Base-by-base conservation (phyloP, 2,888 invertebrate genomes). In the Oasisia sp. region DNA sequence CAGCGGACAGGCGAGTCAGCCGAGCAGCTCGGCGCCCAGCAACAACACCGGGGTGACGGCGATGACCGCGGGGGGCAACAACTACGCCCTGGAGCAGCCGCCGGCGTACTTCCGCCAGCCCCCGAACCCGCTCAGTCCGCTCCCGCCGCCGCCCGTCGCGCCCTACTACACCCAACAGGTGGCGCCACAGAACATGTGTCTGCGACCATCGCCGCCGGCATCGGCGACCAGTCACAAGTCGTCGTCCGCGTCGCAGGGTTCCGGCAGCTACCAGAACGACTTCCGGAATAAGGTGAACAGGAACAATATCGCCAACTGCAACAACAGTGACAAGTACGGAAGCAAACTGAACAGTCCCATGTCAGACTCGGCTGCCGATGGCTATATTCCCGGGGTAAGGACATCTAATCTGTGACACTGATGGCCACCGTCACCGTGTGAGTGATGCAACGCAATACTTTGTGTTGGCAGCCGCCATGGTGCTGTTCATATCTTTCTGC, bases 141-240 rank as follows among this genome's bases (percentile, higher is more conserved):
- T 93, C 12, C 93, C 94, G 93, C 93, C 93, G 12, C 93, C 94
- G 93, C 93, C 94, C 45, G 93, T 93, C 92, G 92, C 93, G 92
- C 93, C 92, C 11, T 91, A 91, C 32, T 92, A 91, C 91, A 91
- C 89, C 44, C 92, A 92, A 32, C 32, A 89, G 45, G 89, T 91
- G 90, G 91, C 92, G 90, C 91, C 91, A 89, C 32, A 92, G 92
- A 90, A 58, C 92, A 94, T 95, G 93, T 95, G 94, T 93, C 92
- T 92, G 89, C 95, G 95, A 94, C 94, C 95, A 8, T 95, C 95
- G 0, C 95, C 96, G 44, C 95, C 95, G 9, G 95, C 95, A 32
- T 96, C 95, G 32, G 94, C 95, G 32, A 95, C 95, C 90, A 96
- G 95, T 94, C 95, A 95, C 74, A 95, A 95, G 92, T 95, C 95